Conservation (phyloP, 2,888 invertebrate species). For the Schrankia costaestrigalis region DNA sequence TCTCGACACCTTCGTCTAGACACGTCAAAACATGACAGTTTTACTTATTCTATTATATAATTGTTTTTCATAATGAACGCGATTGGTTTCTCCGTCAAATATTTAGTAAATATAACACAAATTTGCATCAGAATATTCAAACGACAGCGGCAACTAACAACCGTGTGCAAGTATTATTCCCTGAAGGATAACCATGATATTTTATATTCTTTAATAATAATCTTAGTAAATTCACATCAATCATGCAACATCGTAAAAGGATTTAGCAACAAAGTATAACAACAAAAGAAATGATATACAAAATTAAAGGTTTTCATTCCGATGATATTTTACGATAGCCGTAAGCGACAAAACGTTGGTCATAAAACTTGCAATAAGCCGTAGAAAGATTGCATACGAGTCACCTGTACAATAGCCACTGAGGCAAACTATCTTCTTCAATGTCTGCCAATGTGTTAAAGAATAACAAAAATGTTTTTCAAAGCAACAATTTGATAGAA, state of each 20-base stretch:
- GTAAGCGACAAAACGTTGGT: constrained; percentile 68
- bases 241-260: constrained; percentile 48
- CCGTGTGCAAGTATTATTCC: constrained; percentile 9
- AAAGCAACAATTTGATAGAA: too few relatives aligned
- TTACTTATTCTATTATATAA: constrained; percentile 36
- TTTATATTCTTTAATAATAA: constrained; percentile 29
- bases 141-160: too few relatives aligned
- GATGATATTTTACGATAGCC: constrained; percentile 73
- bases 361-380: constrained; percentile 66
- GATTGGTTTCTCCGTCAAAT: background rate
- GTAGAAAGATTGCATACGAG: constrained; percentile 31
- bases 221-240: constrained; percentile 31
- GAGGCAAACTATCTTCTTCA: constrained; percentile 8
- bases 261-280: constrained; percentile 64
- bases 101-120: background rate
- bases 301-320: constrained; percentile 74
- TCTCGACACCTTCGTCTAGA: constrained; percentile 67
- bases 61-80: constrained; percentile 11
- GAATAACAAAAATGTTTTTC: too few relatives aligned
- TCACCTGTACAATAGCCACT: constrained; percentile 12
- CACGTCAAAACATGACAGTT: constrained; percentile 31
- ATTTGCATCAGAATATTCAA: background rate
- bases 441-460: too few relatives aligned
- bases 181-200: constrained; percentile 5
- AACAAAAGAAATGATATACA: constrained; percentile 72